phyloP scores from a whole-genome alignment of 2,888 invertebrate genomes.

The Hydraecia micacea region DNA sequence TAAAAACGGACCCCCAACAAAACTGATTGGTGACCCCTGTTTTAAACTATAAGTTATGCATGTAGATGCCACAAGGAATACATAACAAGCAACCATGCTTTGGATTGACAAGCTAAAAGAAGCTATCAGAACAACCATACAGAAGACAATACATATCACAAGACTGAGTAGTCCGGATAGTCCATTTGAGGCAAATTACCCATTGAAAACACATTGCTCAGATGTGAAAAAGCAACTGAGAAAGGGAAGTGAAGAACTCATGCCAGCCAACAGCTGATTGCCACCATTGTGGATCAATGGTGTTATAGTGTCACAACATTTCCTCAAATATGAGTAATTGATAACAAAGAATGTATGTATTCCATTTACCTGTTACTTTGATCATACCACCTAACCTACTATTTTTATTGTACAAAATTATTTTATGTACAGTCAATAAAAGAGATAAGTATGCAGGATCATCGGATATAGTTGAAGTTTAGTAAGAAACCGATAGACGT shows the following conservation, averaged over 20 bases:
- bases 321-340: not conserved
- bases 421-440: slow-evolving; percentile 16
- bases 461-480: too few species aligned
- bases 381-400: not conserved
- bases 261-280: not conserved
- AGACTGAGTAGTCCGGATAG: not conserved
- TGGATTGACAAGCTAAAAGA: not conserved
- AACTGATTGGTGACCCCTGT: not conserved
- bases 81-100: not conserved
- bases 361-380: slow-evolving; percentile 6
- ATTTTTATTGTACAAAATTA: not conserved
- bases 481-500: too few species aligned
- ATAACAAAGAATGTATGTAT: not conserved
- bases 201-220: not conserved
- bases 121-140: not conserved
- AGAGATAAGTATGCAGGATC: too few species aligned
- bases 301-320: not conserved
- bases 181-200: not conserved
- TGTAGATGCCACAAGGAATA: not conserved
- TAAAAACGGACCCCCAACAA: not conserved
- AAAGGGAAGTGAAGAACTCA: not conserved
- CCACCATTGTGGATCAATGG: not conserved
- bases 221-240: not conserved
- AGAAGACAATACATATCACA: not conserved
- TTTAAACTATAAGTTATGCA: not conserved